phyloP scores from a whole-genome alignment of 2,888 invertebrate species.

The Lasioglossum vierecki region DNA sequence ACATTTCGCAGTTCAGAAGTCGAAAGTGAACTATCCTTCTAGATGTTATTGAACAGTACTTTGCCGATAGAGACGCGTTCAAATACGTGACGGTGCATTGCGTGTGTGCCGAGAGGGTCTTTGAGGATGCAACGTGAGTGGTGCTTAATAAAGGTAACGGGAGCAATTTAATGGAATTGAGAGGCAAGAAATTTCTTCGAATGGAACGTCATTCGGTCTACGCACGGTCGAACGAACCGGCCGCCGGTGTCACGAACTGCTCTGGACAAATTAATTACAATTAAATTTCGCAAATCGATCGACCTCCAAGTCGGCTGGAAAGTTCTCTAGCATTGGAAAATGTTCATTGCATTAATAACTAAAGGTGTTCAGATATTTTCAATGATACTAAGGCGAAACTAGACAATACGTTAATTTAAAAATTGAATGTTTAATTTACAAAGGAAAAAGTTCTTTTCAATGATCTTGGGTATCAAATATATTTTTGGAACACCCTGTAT shows the following conservation, averaged over 20 bases:
- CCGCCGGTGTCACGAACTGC: conserved; percentile 24
- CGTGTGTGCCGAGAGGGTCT: neutral
- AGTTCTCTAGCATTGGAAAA: neutral
- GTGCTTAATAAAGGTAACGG: conserved; percentile 22
- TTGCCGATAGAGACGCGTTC: neutral
- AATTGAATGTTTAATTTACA: too few relatives aligned
- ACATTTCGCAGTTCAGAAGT: neutral
- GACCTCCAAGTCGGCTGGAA: conserved; percentile 4
- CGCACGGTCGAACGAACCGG: conserved; percentile 13
- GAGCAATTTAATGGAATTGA: conserved; percentile 36
- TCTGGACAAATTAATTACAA: conserved; percentile 37
- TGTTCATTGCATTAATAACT: neutral
- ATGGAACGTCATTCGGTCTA: conserved; percentile 15
- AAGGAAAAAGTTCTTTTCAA: too few relatives aligned
- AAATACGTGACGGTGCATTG: neutral
- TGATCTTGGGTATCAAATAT: too few relatives aligned
- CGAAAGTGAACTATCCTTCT: conserved; percentile 1
- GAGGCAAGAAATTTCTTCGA: conserved; percentile 31
- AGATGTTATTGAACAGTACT: neutral
- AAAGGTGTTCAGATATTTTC: too few relatives aligned
- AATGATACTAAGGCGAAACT: too few relatives aligned
- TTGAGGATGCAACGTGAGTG: neutral
- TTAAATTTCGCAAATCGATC: conserved; percentile 34
- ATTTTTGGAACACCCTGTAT: too few relatives aligned
- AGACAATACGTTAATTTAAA: too few relatives aligned